Conservation (phyloP, 2,797 vertebrate genomes). For the Acomys russatus region DNA sequence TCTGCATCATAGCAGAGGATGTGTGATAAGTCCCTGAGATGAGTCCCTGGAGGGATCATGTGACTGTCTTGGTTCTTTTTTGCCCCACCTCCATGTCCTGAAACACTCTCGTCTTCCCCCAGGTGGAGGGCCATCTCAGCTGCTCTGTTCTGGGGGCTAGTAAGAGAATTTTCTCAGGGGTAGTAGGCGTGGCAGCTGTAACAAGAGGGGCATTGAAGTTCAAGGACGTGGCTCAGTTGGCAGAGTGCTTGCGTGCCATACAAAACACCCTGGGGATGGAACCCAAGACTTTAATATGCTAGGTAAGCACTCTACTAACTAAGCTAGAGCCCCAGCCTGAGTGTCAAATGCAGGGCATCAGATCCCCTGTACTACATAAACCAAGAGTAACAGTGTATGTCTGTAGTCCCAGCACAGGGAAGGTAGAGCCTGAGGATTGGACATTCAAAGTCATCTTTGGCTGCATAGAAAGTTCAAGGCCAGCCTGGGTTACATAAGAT, state of each 20-base stretch:
- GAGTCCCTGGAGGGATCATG: neutral
- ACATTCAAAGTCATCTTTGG: neutral
- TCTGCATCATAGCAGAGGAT: neutral
- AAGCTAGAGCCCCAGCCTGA: neutral
- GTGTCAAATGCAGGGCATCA: neutral
- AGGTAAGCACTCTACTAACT: neutral
- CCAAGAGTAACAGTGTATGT: neutral
- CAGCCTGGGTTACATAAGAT: neutral
- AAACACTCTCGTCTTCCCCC: neutral
- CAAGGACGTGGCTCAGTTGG: neutral
- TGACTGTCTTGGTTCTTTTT: conserved; percentile 6
- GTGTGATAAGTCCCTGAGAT: conserved; percentile 33
- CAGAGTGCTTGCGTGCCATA: neutral
- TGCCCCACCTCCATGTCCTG: neutral
- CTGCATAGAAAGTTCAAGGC: neutral
- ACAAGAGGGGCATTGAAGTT: neutral
- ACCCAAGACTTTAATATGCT: neutral
- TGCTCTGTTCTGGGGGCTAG: neutral
- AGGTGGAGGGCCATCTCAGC: neutral
- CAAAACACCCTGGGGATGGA: neutral
- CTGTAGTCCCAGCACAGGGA: neutral
- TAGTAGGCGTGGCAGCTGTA: too few species aligned
- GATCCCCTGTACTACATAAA: too few species aligned
- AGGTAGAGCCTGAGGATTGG: neutral
- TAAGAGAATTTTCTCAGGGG: neutral